phyloP scores from a whole-genome alignment of 37 sponge, comb jelly and placozoan species.

The Cladorhizidae sp. region DNA sequence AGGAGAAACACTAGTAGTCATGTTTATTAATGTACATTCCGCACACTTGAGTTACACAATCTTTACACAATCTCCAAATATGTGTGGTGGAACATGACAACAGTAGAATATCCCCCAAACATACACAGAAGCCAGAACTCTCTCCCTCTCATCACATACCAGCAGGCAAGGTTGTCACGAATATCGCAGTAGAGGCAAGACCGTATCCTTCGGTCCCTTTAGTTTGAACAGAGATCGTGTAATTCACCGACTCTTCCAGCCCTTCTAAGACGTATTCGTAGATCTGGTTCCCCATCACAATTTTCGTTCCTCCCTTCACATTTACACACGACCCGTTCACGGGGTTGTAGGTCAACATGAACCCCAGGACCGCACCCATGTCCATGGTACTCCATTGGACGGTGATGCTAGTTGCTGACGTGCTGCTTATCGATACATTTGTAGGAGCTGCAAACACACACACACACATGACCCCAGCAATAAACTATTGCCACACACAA shows the following conservation, averaged over 20 bases:
- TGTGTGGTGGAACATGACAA: no score
- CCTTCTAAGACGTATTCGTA: background rate
- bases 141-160: slow-evolving; percentile 14
- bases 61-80: no score
- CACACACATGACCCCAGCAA: no score
- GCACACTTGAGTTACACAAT: no score
- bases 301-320: background rate
- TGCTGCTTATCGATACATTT: no score
- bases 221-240: slow-evolving; percentile 16
- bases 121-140: no score
- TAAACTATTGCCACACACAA: no score
- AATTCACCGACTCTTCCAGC: slow-evolving; percentile 3
- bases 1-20: no score
- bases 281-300: background rate
- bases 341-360: slow-evolving; percentile 9
- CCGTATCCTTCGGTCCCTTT: slow-evolving; percentile 13
- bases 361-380: background rate
- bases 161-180: slow-evolving; percentile 2
- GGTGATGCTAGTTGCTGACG: slow-evolving; percentile 1
- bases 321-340: slow-evolving; percentile 7
- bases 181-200: background rate
- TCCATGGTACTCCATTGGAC: background rate
- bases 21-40: no score
- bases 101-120: no score
- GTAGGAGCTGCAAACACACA: no score